Percentiles rank a stretch among this genome's conserved stretches.
Conservation (phyloP, 2,113 vertebrate genomes). For the Enhydra lutris region DNA sequence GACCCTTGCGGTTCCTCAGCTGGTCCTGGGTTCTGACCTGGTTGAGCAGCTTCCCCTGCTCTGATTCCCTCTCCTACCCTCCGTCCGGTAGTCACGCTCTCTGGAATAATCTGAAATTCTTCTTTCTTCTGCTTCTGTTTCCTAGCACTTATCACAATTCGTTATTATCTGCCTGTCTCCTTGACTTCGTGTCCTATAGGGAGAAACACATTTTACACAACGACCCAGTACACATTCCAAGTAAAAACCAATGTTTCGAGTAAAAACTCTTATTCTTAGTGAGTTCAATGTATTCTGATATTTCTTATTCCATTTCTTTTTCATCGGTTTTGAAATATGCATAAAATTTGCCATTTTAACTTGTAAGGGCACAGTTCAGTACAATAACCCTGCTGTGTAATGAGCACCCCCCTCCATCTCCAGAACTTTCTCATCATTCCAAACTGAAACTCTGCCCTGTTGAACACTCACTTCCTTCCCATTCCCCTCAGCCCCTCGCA, state of each 20-base stretch:
- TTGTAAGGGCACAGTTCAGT: neutral
- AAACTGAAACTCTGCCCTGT: neutral
- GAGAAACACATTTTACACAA: neutral
- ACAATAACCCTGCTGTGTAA: accelerated
- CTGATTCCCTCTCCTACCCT: neutral
- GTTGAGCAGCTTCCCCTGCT: accelerated
- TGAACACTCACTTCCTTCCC: too few species aligned
- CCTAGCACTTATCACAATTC: accelerated
- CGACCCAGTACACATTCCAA: neutral
- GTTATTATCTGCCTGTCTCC: neutral
- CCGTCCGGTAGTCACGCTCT: neutral
- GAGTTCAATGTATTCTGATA: too few species aligned
- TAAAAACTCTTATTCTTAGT: neutral
- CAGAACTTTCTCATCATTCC: neutral
- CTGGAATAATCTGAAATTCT: neutral
- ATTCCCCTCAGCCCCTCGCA: accelerated
- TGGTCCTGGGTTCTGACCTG: neutral
- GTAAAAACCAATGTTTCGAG: neutral
- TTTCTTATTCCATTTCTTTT: neutral
- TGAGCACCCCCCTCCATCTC: too few species aligned
- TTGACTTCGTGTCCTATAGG: neutral
- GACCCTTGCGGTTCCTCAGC: accelerated
- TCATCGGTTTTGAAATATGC: neutral
- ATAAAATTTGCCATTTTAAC: neutral
- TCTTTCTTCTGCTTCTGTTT: neutral